These are phyloP conservation scores for Crotalus tigris DNA, from an alignment of 2,113 vertebrate genomes.

Conservation along the genomic window DNA sequence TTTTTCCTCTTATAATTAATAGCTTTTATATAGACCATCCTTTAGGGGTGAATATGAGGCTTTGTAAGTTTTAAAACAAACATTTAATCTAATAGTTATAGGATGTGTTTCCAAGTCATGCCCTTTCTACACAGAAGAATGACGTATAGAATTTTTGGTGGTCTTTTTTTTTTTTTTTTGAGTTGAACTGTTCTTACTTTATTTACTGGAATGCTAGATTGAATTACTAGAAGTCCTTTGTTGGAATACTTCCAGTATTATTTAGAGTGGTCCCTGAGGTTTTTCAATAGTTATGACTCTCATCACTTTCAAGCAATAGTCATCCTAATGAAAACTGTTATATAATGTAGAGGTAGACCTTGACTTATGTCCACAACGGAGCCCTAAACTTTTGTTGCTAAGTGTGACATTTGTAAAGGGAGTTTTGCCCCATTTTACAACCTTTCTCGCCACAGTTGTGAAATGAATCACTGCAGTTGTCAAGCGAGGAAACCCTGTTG, in stretches of 20 bases:
- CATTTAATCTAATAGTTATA: neutral
- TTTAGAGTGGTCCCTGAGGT: neutral
- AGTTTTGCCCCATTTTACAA: neutral
- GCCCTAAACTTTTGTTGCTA: neutral
- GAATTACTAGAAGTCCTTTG: neutral
- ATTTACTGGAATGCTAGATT: neutral
- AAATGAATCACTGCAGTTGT: neutral
- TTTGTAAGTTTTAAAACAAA: neutral
- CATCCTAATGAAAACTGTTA: neutral
- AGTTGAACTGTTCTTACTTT: neutral
- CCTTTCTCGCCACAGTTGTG: neutral
- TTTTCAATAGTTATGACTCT: neutral
- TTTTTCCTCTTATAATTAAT: neutral
- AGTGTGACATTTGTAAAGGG: neutral
- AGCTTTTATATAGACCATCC: neutral
- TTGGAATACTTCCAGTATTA: neutral
- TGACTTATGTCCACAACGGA: accelerated
- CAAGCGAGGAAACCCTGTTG: neutral
- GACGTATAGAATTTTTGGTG: neutral
- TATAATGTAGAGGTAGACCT: too few species aligned
- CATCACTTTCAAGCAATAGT: neutral
- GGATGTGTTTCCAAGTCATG: neutral
- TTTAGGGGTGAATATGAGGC: neutral
- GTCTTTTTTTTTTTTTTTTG: neutral
- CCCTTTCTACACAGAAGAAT: neutral